Conservation (phyloP, 2,888 invertebrate species). For the Hermaeophaga mercurialis region DNA sequence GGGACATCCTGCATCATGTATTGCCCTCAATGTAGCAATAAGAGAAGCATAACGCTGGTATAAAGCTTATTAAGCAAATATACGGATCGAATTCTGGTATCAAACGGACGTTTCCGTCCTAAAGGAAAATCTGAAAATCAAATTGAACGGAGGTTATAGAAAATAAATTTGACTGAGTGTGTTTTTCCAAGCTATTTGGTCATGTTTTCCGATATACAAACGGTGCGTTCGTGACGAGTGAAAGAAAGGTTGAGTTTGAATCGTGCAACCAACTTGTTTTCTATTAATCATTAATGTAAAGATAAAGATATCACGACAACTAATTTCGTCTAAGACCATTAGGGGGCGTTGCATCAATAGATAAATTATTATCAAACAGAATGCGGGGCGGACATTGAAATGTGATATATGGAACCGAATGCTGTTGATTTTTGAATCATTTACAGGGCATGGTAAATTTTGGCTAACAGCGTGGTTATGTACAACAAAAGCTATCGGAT, state of each 20-base stretch:
- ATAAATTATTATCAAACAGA: background rate
- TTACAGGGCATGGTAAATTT: background rate
- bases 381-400: background rate
- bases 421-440: slow-evolving; percentile 1
- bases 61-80: too few relatives aligned
- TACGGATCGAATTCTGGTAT: too few relatives aligned
- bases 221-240: background rate
- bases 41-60: too few relatives aligned
- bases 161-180: too few relatives aligned
- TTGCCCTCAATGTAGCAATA: too few relatives aligned
- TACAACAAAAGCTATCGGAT: background rate
- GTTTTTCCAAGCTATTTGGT: too few relatives aligned
- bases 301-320: background rate
- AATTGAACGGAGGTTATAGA: too few relatives aligned
- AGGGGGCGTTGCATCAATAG: background rate
- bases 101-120: too few relatives aligned
- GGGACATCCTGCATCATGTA: too few relatives aligned
- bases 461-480: background rate
- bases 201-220: too few relatives aligned
- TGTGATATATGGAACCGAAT: background rate
- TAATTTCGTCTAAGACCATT: background rate
- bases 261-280: background rate
- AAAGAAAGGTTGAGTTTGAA: background rate
- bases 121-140: too few relatives aligned
- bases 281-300: background rate